phyloP scores from a whole-genome alignment of 2,888 invertebrate species.

The Pterobdella sp. region DNA sequence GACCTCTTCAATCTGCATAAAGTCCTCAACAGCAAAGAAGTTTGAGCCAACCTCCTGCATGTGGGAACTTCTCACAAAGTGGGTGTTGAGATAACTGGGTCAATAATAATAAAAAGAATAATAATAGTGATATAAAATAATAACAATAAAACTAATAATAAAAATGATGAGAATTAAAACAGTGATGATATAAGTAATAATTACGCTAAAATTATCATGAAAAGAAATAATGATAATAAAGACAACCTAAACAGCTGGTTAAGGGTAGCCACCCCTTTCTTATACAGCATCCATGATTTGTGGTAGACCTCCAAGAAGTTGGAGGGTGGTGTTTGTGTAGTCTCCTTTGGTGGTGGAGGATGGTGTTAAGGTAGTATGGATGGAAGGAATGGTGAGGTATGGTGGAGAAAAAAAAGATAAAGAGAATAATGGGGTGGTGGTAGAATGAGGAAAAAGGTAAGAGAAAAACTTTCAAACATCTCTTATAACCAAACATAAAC shows the following conservation, averaged over 20 bases:
- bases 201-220: not conserved
- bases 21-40: not conserved
- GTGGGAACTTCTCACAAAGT: not conserved
- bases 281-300: not conserved
- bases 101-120: not conserved
- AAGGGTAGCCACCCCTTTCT: not conserved
- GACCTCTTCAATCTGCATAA: conserved; percentile 1
- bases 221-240: not conserved
- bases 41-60: not conserved
- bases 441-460: not conserved
- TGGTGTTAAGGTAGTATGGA: too few relatives aligned
- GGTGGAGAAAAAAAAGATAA: not conserved
- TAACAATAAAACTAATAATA: not conserved
- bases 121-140: not conserved
- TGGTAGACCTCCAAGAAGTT: conserved; percentile 5
- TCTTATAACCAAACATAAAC: too few relatives aligned
- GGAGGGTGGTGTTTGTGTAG: not conserved
- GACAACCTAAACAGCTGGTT: not conserved
- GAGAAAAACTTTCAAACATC: not conserved
- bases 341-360: too few relatives aligned
- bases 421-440: not conserved
- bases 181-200: not conserved
- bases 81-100: not conserved
- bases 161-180: not conserved
- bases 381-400: not conserved